Evolutionary conservation across 2,888 invertebrate species (phyloP).

Genomic region (Eretmocerus hayati): DNA sequence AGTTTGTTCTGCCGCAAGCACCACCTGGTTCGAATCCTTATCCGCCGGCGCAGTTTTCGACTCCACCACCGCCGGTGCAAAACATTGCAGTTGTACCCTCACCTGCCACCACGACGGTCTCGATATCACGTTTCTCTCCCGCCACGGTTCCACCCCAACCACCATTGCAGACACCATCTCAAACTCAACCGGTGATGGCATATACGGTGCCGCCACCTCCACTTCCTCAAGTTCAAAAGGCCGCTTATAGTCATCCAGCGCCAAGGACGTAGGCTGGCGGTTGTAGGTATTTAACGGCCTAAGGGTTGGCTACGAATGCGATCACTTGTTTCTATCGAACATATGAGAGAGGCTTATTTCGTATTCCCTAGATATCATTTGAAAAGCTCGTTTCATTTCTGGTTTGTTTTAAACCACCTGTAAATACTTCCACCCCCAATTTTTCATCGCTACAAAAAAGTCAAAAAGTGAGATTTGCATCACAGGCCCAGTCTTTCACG

Average conservation of each 20-base stretch:
- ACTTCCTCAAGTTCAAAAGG: conserved; percentile 28
- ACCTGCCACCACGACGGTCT: conserved; percentile 12
- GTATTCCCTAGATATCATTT: no score
- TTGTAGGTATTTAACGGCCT: not conserved
- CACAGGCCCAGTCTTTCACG: no score
- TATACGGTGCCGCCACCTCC: conserved; percentile 24
- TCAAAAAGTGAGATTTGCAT: no score
- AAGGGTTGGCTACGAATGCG: no score
- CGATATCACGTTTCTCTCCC: conserved; percentile 22
- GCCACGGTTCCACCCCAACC: conserved; percentile 19
- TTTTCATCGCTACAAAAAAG: no score
- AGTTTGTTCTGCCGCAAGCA: conserved; percentile 38
- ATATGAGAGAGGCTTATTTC: no score
- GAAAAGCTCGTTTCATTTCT: no score
- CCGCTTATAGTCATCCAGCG: conserved; percentile 35
- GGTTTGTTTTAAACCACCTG: no score
- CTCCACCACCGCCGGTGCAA: conserved; percentile 22
- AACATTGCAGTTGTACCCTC: conserved; percentile 24
- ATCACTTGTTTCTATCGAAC: conserved; percentile 9
- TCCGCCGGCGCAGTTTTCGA: conserved; percentile 36
- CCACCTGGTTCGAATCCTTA: conserved; percentile 44
- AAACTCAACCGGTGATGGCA: conserved; percentile 2
- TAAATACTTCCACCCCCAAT: no score
- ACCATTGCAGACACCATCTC: conserved; percentile 24
- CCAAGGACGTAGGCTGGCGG: conserved; percentile 36